Base-by-base conservation (phyloP, 2,113 vertebrate genomes). In the Pluvianellus socialis region DNA sequence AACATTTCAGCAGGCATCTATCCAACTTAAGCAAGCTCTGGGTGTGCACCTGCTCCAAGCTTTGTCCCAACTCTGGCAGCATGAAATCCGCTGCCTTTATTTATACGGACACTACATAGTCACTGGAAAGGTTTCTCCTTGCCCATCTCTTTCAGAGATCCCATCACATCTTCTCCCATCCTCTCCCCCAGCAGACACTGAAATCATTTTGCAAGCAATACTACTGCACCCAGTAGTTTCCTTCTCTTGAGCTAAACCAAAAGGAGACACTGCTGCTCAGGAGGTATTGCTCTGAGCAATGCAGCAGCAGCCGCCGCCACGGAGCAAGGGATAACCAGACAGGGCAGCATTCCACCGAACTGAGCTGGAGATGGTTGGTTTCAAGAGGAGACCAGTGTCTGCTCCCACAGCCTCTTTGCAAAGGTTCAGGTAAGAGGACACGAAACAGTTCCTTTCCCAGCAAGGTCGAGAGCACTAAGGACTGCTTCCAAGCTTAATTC, bases 1-100 rank as follows among this genome's bases (percentile, higher is more conserved):
- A 96, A 95, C 87, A 88, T 70, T 95, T 95, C 91, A 82, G 70
- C 50, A 87, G 84, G 70, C 80, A 66, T 33, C 70, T 66, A 47
- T 74, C 91, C 84, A 92, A 79, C 58, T 76, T 68, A 33, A 92
- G 80, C 71, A 94, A 80, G 42, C 42, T 70, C 79, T 86, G 68
- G 40, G 76, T 50, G 30, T 33, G 32, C 63, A 96, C 65, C 73
- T 88, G 84, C 76, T 86, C 62, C 42, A 77, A 56, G 62, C 81
- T 86, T 92, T 84, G 68, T 73, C 72, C 76, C 73, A 74, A 21
- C 77, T 70, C 77, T 86, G 68, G 73, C 53, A 86, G 23, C 35
- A 61, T 9, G 16, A 90, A 94, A 86, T 30, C 44, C 2, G 0
- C 44, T 95, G 77, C 74, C 24, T 76, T 8, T 30, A 77, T 65